phyloP scores from a whole-genome alignment of 1,140 invertebrate genomes.

The Odontomachus brunneus region DNA sequence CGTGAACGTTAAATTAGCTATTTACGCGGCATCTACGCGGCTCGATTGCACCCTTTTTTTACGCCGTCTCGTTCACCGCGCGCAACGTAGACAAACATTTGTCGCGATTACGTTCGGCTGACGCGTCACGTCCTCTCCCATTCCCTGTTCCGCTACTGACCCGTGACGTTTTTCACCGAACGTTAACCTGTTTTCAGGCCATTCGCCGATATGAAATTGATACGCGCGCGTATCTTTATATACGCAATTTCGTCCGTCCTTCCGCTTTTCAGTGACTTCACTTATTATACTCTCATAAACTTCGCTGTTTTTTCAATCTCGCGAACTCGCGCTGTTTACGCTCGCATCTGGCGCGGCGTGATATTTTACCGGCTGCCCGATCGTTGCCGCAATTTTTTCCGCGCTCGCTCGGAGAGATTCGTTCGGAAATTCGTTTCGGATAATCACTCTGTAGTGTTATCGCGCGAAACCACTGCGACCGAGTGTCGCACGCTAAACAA shows the following conservation, averaged over 20 bases:
- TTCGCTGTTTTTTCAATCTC: conserved; percentile 46
- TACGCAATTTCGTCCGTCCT: not conserved
- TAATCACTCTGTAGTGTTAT: not conserved
- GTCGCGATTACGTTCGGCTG: conserved; percentile 10
- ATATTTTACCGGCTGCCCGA: conserved; percentile 17
- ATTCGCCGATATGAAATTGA: conserved; percentile 7
- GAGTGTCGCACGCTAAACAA: not conserved
- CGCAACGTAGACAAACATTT: not conserved
- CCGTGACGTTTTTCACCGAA: conserved; percentile 23
- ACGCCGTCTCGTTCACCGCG: not conserved
- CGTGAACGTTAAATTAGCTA: conserved; percentile 33
- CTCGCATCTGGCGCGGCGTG: not conserved
- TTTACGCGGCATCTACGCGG: conserved; percentile 14
- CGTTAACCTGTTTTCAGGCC: conserved; percentile 6
- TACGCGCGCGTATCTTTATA: conserved; percentile 21
- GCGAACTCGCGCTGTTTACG: conserved; percentile 23
- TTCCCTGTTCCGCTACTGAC: no score
- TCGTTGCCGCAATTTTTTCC: not conserved
- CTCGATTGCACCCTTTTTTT: conserved; percentile 30
- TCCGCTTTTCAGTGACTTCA: conserved; percentile 35
- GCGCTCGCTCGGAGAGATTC: conserved; percentile 17
- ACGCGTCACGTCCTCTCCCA: not conserved
- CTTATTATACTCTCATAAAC: conserved; percentile 46
- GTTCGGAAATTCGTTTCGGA: conserved; percentile 11
- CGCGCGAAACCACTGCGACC: not conserved